phyloP scores from a whole-genome alignment of 2,888 invertebrate genomes.

The Drosophila paucipuncta region DNA sequence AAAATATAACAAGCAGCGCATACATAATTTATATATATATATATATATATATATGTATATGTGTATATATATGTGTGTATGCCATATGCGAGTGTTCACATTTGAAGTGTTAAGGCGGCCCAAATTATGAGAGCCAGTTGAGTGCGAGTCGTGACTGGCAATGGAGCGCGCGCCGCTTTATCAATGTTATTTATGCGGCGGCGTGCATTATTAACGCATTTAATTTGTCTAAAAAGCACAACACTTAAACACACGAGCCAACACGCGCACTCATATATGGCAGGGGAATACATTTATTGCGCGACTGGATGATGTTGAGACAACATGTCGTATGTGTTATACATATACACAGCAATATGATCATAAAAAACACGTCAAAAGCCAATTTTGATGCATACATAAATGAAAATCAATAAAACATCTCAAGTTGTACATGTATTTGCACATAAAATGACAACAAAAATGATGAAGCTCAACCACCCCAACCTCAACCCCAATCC shows the following conservation, averaged over 20 bases:
- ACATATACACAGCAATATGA: slow-evolving; percentile 50
- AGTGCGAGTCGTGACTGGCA: slow-evolving; percentile 34
- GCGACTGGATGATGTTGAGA: slow-evolving; percentile 36
- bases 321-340: slow-evolving; percentile 65
- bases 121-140: slow-evolving; percentile 51
- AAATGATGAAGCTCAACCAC: slow-evolving; percentile 9
- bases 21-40: slow-evolving; percentile 27
- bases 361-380: slow-evolving; percentile 74
- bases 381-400: slow-evolving; percentile 74
- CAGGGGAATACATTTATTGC: slow-evolving; percentile 45
- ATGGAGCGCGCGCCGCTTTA: slow-evolving; percentile 48
- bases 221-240: slow-evolving; percentile 73
- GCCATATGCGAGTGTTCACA: slow-evolving; percentile 66
- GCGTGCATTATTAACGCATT: slow-evolving; percentile 72
- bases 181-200: slow-evolving; percentile 69
- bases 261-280: background rate
- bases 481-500: too few relatives aligned
- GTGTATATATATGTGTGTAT: background rate
- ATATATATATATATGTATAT: slow-evolving; percentile 5
- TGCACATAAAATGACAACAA: slow-evolving; percentile 51
- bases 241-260: slow-evolving; percentile 30
- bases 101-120: slow-evolving; percentile 72
- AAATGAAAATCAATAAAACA: slow-evolving; percentile 79
- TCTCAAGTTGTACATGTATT: slow-evolving; percentile 36
- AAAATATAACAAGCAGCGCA: slow-evolving; percentile 73